A percentile compares a stretch with the other conserved stretches of the same genome.
phyloP scores from a whole-genome alignment of 2,888 invertebrate species.

The Aphodius granarius region DNA sequence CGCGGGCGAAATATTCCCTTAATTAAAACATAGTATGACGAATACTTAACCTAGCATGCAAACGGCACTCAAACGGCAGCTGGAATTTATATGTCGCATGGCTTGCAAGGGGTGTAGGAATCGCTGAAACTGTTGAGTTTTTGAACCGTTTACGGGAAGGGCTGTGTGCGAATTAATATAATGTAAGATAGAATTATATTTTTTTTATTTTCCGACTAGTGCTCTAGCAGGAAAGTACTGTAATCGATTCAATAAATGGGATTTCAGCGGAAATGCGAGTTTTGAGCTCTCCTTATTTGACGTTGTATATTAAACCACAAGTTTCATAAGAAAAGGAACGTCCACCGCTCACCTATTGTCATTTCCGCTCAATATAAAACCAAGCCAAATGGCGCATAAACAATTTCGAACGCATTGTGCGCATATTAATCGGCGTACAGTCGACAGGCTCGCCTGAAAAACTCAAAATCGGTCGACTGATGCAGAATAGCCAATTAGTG shows the following conservation, averaged over 20 bases:
- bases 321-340: no score
- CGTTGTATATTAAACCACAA: no score
- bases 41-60: conserved; percentile 49
- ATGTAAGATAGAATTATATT: no score
- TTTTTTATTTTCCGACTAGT: no score
- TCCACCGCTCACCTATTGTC: not conserved
- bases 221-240: no score
- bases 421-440: not conserved
- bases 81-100: conserved; percentile 26
- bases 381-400: conserved; percentile 13
- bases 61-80: conserved; percentile 30
- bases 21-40: conserved; percentile 53
- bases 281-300: no score
- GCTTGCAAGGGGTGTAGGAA: not conserved
- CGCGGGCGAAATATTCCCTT: conserved; percentile 48
- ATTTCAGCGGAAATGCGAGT: no score
- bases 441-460: not conserved
- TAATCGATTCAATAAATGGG: no score
- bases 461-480: conserved; percentile 33
- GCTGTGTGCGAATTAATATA: no score
- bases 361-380: not conserved
- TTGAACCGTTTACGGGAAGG: no score
- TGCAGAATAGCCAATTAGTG: conserved; percentile 36
- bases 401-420: conserved; percentile 26
- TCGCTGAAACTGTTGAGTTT: conserved; percentile 2